Evolutionary conservation across 37 sponge, comb jelly and placozoan genomes (phyloP), one percentile per base, ranked within the genome.

Genomic region (Bolinopsis microptera): DNA sequence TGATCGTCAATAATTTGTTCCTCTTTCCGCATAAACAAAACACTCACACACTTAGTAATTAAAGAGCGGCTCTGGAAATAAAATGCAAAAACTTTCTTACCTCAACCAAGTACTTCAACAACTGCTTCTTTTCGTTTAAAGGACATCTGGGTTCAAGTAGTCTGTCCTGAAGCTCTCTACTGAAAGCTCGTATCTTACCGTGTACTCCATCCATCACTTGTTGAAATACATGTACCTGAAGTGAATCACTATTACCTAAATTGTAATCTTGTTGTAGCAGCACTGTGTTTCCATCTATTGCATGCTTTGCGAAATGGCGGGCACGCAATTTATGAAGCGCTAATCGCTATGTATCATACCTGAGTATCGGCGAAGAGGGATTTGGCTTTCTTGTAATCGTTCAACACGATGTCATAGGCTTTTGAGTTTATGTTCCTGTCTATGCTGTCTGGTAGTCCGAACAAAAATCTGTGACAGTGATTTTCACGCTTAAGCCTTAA

Each of bases 341-440:
- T 48, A 13, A 5, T 48, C 5, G 61, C 61, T 48, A 48, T n/a
- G 61, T 48, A 48, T n/a, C 61, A 32, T 34, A 80, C 82, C 23
- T 80, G 82, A 1, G 82, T 80, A 35, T 80, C 82, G 8, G 36
- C 82, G 30, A 80, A 80, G 5, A 80, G 30, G 82, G 82, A 80
- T 33, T 80, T 80, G 36, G 82, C 82, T 35, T 80, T 80, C 82
- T 80, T 80, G 38, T 80, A 80, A 36, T 80, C 82, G 37, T 80
- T 80, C 82, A 80, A 35, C 38, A 80, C 82, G 8, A 80, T 80
- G 30, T 80, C 82, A 80, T 80, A 80, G 37, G 82, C 82, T 30
- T 80, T 80, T 3, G 35, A 36, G 38, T 32, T 2, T 80, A 80
- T 80, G 23, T 80, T 80, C 35, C 30, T 27, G 23, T 80, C 82